Percentiles rank a stretch among this genome's conserved stretches.
Evolutionary conservation across 2,888 invertebrate species (phyloP).

Genomic region (Argyra leucocephala): DNA sequence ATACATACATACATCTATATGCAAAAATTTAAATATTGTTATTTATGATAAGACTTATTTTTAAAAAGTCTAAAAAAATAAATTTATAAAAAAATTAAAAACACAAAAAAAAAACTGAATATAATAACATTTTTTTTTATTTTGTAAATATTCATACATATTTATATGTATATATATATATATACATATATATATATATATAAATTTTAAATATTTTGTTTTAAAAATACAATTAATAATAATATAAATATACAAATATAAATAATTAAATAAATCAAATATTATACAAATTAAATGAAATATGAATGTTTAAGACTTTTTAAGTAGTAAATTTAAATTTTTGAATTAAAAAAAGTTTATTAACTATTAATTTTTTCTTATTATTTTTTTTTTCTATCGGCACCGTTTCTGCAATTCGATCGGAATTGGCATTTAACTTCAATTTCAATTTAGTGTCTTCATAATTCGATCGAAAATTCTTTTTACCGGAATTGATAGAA

Average conservation of each 20-base stretch:
- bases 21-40: neutral
- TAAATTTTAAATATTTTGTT: neutral
- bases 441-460: too few species aligned
- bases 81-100: neutral
- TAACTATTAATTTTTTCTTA: neutral
- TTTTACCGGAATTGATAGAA: too few species aligned
- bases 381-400: neutral
- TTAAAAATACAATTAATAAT: neutral
- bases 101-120: too few species aligned
- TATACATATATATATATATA: too few species aligned
- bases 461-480: too few species aligned
- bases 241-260: neutral
- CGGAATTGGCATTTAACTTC: too few species aligned
- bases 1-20: neutral
- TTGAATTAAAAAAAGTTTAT: neutral
- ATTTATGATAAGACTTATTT: neutral
- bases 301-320: slow-evolving; percentile 1
- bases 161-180: neutral
- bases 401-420: too few species aligned
- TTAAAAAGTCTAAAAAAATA: neutral
- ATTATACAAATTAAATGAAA: neutral
- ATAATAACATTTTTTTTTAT: neutral
- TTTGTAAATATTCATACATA: neutral
- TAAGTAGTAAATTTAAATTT: slow-evolving; percentile 1
- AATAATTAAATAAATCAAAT: neutral